phyloP scores from a whole-genome alignment of 2,888 invertebrate species.

The Patella caerulea region DNA sequence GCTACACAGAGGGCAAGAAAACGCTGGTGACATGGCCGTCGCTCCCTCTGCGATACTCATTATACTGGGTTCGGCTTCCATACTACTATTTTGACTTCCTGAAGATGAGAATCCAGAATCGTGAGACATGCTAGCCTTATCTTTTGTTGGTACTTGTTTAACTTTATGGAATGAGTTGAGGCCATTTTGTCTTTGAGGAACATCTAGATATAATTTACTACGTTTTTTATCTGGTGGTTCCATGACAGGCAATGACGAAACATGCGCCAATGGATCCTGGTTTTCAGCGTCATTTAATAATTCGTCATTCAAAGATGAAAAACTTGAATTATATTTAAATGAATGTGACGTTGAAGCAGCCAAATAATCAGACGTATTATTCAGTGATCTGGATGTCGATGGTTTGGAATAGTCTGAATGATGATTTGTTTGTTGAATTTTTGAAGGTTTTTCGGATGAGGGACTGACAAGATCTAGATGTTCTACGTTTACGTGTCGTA shows the following conservation, averaged over 20 bases:
- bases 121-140: neutral
- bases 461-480: slow-evolving; percentile 20
- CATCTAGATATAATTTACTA: slow-evolving; percentile 22
- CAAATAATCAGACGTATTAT: neutral
- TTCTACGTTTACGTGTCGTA: slow-evolving; percentile 17
- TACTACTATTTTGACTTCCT: neutral
- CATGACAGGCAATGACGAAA: neutral
- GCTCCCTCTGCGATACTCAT: slow-evolving; percentile 1
- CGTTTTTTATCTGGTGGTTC: slow-evolving; percentile 16
- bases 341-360: neutral
- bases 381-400: neutral
- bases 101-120: slow-evolving; percentile 1
- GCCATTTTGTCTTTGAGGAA: slow-evolving; percentile 18
- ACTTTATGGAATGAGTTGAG: slow-evolving; percentile 1
- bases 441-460: neutral
- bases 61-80: neutral
- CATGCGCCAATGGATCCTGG: no score
- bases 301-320: neutral
- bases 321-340: neutral
- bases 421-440: neutral
- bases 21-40: slow-evolving; percentile 19
- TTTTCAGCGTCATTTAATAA: neutral
- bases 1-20: slow-evolving; percentile 84
- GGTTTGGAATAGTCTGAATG: neutral
- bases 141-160: slow-evolving; percentile 4